Evolutionary conservation across 2,797 vertebrate species (phyloP), one percentile per base, ranked within the genome.

Genomic region (Betta splendens): DNA sequence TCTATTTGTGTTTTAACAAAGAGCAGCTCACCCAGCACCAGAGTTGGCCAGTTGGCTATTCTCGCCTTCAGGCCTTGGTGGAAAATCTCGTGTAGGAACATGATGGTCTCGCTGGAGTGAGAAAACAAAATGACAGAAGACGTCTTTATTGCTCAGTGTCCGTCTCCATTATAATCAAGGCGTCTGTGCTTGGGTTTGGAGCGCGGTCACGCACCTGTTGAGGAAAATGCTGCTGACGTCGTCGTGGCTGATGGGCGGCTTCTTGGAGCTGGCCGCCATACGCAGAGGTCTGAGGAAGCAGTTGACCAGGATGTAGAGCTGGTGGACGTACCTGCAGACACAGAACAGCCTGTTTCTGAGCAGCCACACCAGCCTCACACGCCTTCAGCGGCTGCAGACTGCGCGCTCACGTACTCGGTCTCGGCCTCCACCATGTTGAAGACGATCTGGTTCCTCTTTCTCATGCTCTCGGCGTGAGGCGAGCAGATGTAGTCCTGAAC

Each of bases 1-100:
- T 69, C 40, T 64, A 17, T 54, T 31, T 65, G 38, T 67, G 48
- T 47, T 26, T 50, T 50, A 33, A 15, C 32, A 47, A 50, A 59
- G 35, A 33, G 63, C 59, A 76, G 79, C 95, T 94, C 92, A 99
- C 97, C 97, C 89, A 99, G 90, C 89, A 99, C 95, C 88, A 99
- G 91, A 35, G 96, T 99, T 36, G 97, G 97, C 97, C 97, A 99
- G 87, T 98, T 98, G 63, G 95, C 95, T 80, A 99, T 96, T 83
- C 97, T 94, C 38, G 97, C 97, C 89, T 98, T 98, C 69, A 99
- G 86, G 79, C 97, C 97, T 89, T 99, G 97, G 84, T 98, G 96
- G 90, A 99, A 99, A 91, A 99, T 99, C 91, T 99, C 96, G 81
- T 99, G 97, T 45, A 99, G 93, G 86, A 98, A 99, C 97, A 99